Base-by-base conservation (phyloP, 2,113 vertebrate genomes). In the Baryphthengus martii region DNA sequence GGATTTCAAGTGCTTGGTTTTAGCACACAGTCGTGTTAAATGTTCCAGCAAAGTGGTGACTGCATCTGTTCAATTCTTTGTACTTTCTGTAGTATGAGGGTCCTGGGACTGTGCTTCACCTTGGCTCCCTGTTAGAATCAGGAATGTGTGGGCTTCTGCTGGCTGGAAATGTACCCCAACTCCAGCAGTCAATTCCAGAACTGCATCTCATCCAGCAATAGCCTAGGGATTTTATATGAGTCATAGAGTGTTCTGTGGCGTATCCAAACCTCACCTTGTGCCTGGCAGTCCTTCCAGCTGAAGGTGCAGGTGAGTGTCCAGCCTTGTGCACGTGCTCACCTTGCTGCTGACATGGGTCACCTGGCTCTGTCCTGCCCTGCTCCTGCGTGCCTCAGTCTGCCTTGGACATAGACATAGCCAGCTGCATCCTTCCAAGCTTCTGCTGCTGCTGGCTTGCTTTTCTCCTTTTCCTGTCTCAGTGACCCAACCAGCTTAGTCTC, bases 21-120 rank as follows among this genome's bases (percentile, higher is more conserved):
- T 67, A 50, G 37, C 3, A 2, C 0, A 1, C 9, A 25, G 7
- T 56, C 8, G 2, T 3, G 17, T 47, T 71, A 58, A 79, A 66
- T 53, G 12, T 76, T 91, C 35, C 18, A 28, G n/a, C 0, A 0
- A 75, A n/a, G 45, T 0, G 1, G 7, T 19, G 35, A 45, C 33
- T 37, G 19, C 20, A 31, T 71, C 35, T 75, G 10, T 70, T 87
- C 65, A 42, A 42, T 79, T 85, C 19, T 45, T 75, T 73, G 17
- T 33, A 2, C 20, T 68, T 86, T 65, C 28, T 73, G 71, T 40
- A 73, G 8, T 39, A 17, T 37, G 29, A 62, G 66, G 31, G 49
- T 33, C 6, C 7, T 20, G 62, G 13, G 15, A 13, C 17, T 76
- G 26, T 44, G 24, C 20, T 79, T 29, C 83, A 25, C 15, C 19